Base-by-base conservation (phyloP, 1,140 invertebrate species). In the Protaetia brevitarsis region DNA sequence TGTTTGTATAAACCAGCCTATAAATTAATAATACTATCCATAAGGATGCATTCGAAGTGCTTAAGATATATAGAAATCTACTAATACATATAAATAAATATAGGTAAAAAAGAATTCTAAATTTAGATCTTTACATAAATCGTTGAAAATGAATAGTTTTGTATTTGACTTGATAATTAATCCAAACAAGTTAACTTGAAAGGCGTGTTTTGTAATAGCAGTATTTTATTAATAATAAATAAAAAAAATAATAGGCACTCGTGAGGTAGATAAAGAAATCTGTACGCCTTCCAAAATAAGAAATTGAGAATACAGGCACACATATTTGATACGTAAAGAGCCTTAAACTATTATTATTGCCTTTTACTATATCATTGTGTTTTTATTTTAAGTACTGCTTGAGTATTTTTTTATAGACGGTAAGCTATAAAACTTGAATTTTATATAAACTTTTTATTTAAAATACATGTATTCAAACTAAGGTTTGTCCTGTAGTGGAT, bases 11-110 rank as follows among this genome's bases (percentile, higher is more conserved):
- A 51, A 13, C 21, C 3, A 51, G 41, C 41, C 16, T 63, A 63
- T 13, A 63, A 63, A 34, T 36, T 51, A 51, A 8, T 51, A 51
- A 51, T 51, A 23, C 41, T 51, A 36, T 26, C 30, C 59, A 58
- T 65, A 65, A 56, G 56, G 64, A 56, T 58, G 51, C 64, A 51
- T 65, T n/a, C 45, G 36, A 65, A 65, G 56, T 65, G 64, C 64
- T 65, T 59, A 29, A 21, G 30, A 51, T 51, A 16, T 10, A 29
- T 31, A 29, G 29, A 59, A 59, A 59, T 59, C 30, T 59, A n/a
- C n/a, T n/a, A 59, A 51, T 41, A 41, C 37, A 16, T 41, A 51
- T 19, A 10, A 51, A 51, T 23, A 51, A 51, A 51, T 51, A 19
- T 51, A 51, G 41, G 19, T 51, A 23, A 51, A 41, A 51, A 21